phyloP scores from a whole-genome alignment of 2,888 invertebrate species.

The Seira ritae region DNA sequence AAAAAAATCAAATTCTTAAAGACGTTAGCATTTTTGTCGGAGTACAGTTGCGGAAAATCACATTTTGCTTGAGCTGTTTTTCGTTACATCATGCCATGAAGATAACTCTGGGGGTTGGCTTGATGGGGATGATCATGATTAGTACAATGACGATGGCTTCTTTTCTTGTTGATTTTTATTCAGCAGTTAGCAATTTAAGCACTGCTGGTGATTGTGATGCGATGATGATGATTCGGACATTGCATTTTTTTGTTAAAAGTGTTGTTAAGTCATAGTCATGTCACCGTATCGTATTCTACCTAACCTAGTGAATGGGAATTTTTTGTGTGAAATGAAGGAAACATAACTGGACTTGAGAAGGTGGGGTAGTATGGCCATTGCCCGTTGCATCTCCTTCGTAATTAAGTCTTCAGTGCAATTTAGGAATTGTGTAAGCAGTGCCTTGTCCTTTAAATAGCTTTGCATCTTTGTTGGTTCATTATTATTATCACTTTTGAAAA shows the following conservation, averaged over 20 bases:
- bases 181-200: too few relatives aligned
- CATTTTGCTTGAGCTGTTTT: constrained; percentile 28
- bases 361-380: neutral
- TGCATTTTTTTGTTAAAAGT: neutral
- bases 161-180: too few relatives aligned
- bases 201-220: too few relatives aligned
- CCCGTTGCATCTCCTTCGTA: neutral
- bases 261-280: neutral
- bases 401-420: neutral
- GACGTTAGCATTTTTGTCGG: constrained; percentile 19
- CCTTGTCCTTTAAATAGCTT: too few relatives aligned
- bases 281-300: neutral
- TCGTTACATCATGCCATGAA: neutral
- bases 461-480: too few relatives aligned
- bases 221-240: too few relatives aligned
- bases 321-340: too few relatives aligned
- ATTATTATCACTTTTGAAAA: too few relatives aligned
- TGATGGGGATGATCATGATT: constrained; percentile 2
- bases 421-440: neutral
- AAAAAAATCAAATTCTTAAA: neutral
- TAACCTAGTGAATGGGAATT: neutral
- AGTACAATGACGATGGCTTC: too few relatives aligned
- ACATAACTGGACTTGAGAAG: neutral
- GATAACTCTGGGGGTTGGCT: constrained; percentile 1
- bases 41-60: constrained; percentile 56